Conservation (phyloP, 2,888 invertebrate genomes). For the Macrosoma leucophasiata region DNA sequence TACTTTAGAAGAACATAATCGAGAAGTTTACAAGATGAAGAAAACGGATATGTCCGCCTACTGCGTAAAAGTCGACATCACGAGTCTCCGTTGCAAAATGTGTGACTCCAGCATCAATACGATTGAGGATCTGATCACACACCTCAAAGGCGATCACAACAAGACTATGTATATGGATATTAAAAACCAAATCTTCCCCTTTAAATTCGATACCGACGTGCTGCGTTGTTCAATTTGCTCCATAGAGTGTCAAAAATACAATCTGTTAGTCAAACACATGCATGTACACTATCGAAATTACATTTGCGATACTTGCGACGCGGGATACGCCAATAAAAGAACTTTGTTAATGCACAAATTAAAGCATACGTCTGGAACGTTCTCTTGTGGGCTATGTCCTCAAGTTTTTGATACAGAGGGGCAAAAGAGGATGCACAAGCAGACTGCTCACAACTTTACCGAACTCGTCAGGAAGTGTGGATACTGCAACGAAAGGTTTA, state of each 20-base stretch:
- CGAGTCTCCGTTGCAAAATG: conserved; percentile 39
- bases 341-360: conserved; percentile 20
- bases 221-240: conserved; percentile 43
- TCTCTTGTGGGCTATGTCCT: conserved; percentile 15
- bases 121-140: conserved; percentile 36
- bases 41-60: conserved; percentile 32
- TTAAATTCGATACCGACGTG: conserved; percentile 44
- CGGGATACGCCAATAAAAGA: conserved; percentile 31
- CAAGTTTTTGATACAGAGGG: conserved; percentile 12
- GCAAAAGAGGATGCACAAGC: conserved; percentile 11
- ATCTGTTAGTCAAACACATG: conserved; percentile 43
- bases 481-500: conserved; percentile 26
- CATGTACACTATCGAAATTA: conserved; percentile 42
- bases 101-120: conserved; percentile 33
- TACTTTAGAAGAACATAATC: conserved; percentile 38
- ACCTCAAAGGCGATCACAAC: conserved; percentile 34
- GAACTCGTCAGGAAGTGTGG: conserved; percentile 37
- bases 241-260: conserved; percentile 38
- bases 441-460: conserved; percentile 33
- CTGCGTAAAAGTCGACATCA: conserved; percentile 43
- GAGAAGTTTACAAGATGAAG: conserved; percentile 33
- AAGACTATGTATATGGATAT: conserved; percentile 35
- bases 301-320: conserved; percentile 36
- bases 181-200: conserved; percentile 47
- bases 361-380: conserved; percentile 9